A percentile compares a stretch with the other conserved stretches of the same genome.
Evolutionary conservation across 2,888 invertebrate genomes (phyloP).

Genomic region (Drosophila dives): DNA sequence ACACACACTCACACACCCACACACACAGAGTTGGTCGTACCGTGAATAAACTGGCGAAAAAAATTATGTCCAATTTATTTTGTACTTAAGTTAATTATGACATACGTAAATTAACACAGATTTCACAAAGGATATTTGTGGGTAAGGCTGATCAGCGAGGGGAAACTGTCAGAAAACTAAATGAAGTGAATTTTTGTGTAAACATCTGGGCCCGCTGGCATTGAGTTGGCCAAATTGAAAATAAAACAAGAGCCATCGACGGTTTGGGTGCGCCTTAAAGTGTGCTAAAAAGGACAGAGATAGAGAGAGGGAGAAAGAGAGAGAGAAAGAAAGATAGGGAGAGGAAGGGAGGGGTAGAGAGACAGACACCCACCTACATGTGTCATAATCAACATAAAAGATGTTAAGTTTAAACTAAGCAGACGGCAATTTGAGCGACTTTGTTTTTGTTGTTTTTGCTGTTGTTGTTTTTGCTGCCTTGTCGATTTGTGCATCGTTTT

Average conservation of each 20-base stretch:
- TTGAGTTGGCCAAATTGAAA: conserved; percentile 47
- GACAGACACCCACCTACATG: conserved; percentile 40
- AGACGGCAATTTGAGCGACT: conserved; percentile 57
- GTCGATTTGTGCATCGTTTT: conserved; percentile 76
- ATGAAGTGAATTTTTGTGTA: conserved; percentile 74
- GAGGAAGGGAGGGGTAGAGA: not conserved
- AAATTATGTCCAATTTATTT: conserved; percentile 56
- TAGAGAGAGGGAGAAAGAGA: not conserved
- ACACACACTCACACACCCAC: conserved; percentile 7
- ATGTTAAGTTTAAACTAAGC: conserved; percentile 76
- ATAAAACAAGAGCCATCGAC: conserved; percentile 21
- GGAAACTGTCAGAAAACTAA: conserved; percentile 59
- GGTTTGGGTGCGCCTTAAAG: conserved; percentile 26
- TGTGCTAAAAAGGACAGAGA: conserved; percentile 32
- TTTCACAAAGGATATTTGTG: conserved; percentile 38
- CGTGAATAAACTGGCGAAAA: conserved; percentile 25
- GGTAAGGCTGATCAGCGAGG: not conserved
- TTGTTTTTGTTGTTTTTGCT: not conserved
- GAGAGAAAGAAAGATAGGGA: not conserved
- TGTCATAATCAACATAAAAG: conserved; percentile 78
- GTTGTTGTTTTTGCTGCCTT: conserved; percentile 11
- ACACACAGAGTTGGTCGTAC: conserved; percentile 13
- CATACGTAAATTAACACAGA: conserved; percentile 52
- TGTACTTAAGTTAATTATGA: conserved; percentile 62
- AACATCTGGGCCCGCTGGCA: conserved; percentile 64